phyloP scores from a whole-genome alignment of 92 coral and sea anemone species.

The Diadumene lineata region DNA sequence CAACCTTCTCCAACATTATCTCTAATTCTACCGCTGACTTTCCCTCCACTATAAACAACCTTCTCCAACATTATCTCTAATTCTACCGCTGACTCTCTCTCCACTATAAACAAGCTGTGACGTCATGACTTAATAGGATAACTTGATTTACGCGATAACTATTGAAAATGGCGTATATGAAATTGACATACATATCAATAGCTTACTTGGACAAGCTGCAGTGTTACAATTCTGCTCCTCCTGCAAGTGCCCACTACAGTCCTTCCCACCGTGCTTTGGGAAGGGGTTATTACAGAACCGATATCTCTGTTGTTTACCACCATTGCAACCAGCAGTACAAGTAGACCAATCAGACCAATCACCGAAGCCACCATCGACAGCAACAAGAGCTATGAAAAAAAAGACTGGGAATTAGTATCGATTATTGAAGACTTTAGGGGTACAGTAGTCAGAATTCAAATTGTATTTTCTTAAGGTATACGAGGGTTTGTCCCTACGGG shows the following conservation, averaged over 20 bases:
- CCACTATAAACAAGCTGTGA: no score
- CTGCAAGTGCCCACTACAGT: conserved; percentile 27
- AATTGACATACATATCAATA: not conserved
- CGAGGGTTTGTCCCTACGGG: no score
- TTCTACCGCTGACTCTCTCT: no score
- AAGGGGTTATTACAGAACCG: conserved; percentile 55
- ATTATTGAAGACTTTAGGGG: no score
- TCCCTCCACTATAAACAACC: no score
- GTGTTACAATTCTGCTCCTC: conserved; percentile 41
- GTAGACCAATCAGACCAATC: conserved; percentile 44
- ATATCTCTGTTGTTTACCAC: conserved; percentile 43
- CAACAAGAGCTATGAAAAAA: conserved; percentile 20
- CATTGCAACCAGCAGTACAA: conserved; percentile 47
- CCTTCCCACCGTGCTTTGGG: conserved; percentile 41
- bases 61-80: no score
- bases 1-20: no score
- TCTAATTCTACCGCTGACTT: no score
- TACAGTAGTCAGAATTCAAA: no score
- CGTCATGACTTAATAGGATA: no score
- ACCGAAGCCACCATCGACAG: conserved; percentile 46
- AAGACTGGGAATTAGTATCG: not conserved
- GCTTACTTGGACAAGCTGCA: conserved; percentile 43
- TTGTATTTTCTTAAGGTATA: no score
- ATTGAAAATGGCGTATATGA: not conserved
- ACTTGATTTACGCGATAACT: not conserved